Evolutionary conservation across 2,888 invertebrate species (phyloP).

Genomic region (Sinohyriopsis cumingii): DNA sequence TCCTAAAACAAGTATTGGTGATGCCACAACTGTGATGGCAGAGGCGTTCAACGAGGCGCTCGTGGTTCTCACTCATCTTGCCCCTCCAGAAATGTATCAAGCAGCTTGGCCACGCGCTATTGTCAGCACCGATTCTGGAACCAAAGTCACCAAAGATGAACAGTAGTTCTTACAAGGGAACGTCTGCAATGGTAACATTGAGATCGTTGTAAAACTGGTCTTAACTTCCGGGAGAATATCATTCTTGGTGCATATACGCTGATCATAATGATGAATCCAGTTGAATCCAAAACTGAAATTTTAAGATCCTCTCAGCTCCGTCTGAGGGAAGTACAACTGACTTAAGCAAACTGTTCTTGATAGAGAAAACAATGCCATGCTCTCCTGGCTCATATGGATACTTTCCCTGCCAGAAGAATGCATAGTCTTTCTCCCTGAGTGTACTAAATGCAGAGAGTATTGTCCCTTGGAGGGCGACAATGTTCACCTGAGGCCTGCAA

Average conservation of each 20-base stretch:
- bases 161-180: slow-evolving; percentile 5
- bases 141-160: slow-evolving; percentile 20
- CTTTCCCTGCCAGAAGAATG: too few relatives aligned
- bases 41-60: slow-evolving; percentile 7
- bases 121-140: slow-evolving; percentile 15
- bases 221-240: not conserved
- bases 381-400: not conserved
- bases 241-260: slow-evolving; percentile 5
- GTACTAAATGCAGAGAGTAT: too few relatives aligned
- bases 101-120: slow-evolving; percentile 7
- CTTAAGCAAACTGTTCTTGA: slow-evolving; percentile 4
- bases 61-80: slow-evolving; percentile 13
- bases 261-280: not conserved
- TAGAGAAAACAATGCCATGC: slow-evolving; percentile 9
- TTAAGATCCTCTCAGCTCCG: slow-evolving; percentile 3
- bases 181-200: not conserved
- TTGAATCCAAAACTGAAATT: not conserved
- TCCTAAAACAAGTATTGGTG: too few relatives aligned
- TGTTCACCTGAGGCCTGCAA: too few relatives aligned
- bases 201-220: slow-evolving; percentile 2
- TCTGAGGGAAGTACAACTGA: slow-evolving; percentile 1
- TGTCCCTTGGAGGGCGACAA: too few relatives aligned
- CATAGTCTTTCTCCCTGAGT: too few relatives aligned
- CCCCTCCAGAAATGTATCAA: slow-evolving; percentile 14
- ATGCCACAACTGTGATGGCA: too few relatives aligned